Base-by-base conservation (phyloP, 2,888 invertebrate genomes). In the Stenotaenia linearis region DNA sequence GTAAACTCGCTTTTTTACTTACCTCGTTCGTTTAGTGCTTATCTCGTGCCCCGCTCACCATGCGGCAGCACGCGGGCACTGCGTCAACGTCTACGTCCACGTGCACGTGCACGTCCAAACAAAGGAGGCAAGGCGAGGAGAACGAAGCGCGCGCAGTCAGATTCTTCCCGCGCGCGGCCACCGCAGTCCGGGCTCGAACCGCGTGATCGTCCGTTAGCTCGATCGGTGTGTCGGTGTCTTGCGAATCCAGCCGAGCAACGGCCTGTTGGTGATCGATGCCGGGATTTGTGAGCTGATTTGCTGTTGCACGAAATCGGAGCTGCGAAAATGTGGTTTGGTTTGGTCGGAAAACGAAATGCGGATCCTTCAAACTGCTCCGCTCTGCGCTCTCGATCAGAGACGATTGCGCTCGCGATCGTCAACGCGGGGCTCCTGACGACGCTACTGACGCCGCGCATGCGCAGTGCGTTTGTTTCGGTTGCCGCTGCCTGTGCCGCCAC, bases 401-500 rank as follows among this genome's bases (percentile, higher is more conserved):
- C 56, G 56, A 56, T 56, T 56, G 56, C 18, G 56, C 56, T 56
- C 56, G 23, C 56, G 56, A 56, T 56, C 56, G 56, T 56, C 18
- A 12, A 56, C 56, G 3, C 56, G 56, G 56, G 56, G 56, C 56
- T 56, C 56, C 56, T 18, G 56, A 21, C 56, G 56, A 56, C 56
- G 56, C 56, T 56, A 56, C 56, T 56, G 56, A 56, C 56, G 56
- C 23, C 1, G 40, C 77, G 77, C 75, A 25, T 75, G 75, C 75
- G 32, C 75, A 75, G 12, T 40, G 15, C 0, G 23, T n/a, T 10
- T 35, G 77, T 5, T 35, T 35, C 21, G 35, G 3, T 1, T 12
- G n/a, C 21, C 37, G 77, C 77, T 77, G 35, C 35, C 23, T 32
- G 77, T 77, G 77, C 37, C 37, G 77, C 32, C 77, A 77, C 77